phyloP scores from a whole-genome alignment of 2,888 invertebrate species.

The Athalia circularis region DNA sequence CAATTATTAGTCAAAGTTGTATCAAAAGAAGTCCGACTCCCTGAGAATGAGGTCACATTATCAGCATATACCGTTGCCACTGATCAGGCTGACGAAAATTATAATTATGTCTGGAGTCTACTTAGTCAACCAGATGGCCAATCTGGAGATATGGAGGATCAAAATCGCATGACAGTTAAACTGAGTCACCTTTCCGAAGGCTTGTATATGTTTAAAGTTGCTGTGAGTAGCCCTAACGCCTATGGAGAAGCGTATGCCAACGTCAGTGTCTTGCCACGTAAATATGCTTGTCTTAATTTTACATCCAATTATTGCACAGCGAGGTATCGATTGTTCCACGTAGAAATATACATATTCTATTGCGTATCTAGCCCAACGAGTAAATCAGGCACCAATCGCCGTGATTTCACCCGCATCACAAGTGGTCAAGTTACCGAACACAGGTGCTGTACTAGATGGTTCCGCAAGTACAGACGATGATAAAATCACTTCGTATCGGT shows the following conservation, averaged over 20 bases:
- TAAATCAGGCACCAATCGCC: constrained; percentile 89
- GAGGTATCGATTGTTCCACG: too few relatives aligned
- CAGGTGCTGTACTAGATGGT: constrained; percentile 92
- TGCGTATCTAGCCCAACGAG: constrained; percentile 79
- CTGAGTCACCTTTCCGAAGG: constrained; percentile 91
- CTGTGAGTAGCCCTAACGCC: constrained; percentile 86
- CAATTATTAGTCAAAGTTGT: constrained; percentile 84
- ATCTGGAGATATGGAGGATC: constrained; percentile 86
- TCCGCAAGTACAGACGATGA: constrained; percentile 88
- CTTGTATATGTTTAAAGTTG: constrained; percentile 90
- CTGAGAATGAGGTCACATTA: constrained; percentile 89
- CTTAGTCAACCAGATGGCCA: constrained; percentile 89
- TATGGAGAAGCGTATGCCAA: constrained; percentile 91
- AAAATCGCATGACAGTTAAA: constrained; percentile 89
- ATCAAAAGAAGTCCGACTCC: constrained; percentile 87
- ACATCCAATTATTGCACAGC: not conserved
- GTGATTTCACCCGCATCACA: constrained; percentile 91
- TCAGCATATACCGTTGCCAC: constrained; percentile 89
- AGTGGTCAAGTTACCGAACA: constrained; percentile 92
- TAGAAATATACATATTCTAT: constrained; percentile 5
- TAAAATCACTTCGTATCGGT: constrained; percentile 90
- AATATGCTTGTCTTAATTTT: constrained; percentile 54
- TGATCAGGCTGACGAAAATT: constrained; percentile 84
- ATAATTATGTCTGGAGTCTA: constrained; percentile 92
- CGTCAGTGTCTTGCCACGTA: constrained; percentile 89